Evolutionary conservation across 1,140 invertebrate genomes (phyloP).

Genomic region (Leptonema lineaticorne): DNA sequence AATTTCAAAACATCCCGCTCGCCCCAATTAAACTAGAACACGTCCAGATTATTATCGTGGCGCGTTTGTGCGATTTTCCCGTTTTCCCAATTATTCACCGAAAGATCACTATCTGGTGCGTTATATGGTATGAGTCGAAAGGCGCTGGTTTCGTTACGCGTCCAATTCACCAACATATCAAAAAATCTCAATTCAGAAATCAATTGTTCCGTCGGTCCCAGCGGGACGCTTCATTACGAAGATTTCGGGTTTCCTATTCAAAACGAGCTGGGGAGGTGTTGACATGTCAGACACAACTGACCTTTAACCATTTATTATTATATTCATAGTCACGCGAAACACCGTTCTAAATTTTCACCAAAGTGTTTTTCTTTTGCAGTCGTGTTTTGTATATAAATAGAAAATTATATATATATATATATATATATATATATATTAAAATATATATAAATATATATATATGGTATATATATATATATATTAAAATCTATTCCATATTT

Average conservation of each 20-base stretch:
- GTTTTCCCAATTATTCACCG: too few species aligned
- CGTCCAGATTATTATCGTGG: too few species aligned
- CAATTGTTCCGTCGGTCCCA: conserved; percentile 2
- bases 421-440: not conserved
- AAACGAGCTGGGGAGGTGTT: not conserved
- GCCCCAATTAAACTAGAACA: too few species aligned
- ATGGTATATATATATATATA: too few species aligned
- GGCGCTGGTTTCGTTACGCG: not conserved
- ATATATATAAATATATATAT: not conserved
- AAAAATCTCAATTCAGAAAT: too few species aligned
- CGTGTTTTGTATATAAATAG: not conserved
- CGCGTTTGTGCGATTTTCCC: too few species aligned
- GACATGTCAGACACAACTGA: not conserved
- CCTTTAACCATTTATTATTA: too few species aligned
- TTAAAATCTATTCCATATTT: too few species aligned
- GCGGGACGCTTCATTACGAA: conserved; percentile 11
- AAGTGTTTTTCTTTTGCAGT: not conserved
- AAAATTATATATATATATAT: not conserved
- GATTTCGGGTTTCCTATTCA: not conserved
- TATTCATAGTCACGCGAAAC: too few species aligned
- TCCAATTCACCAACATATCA: not conserved
- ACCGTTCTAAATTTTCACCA: not conserved
- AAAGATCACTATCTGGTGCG: too few species aligned
- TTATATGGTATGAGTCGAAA: too few species aligned
- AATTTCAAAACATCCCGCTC: too few species aligned